Percentiles rank a stretch among this genome's conserved stretches.
These are phyloP conservation scores for Etia nguti DNA, from an alignment of 2,113 vertebrate genomes.

Conservation along the genomic window DNA sequence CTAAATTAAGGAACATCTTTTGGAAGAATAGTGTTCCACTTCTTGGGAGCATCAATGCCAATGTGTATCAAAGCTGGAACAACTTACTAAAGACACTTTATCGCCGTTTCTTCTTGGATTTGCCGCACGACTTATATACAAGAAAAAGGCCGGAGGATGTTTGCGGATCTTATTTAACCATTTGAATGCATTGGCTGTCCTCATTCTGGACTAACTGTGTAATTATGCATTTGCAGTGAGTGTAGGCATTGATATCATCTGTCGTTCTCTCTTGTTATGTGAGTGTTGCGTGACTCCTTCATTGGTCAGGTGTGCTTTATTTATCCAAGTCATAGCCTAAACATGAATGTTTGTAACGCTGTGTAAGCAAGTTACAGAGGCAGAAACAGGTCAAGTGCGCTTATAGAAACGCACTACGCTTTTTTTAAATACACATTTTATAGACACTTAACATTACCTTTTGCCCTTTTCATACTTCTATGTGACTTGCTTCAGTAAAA, in stretches of 20 bases:
- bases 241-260: neutral
- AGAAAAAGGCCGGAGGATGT: neutral
- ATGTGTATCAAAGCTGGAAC: fast-evolving
- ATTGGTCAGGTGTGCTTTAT: neutral
- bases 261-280: neutral
- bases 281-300: neutral
- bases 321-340: neutral
- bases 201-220: neutral
- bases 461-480: neutral
- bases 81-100: neutral
- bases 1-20: neutral
- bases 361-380: neutral
- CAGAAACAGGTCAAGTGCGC: neutral
- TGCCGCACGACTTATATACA: neutral
- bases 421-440: neutral
- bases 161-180: neutral
- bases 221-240: neutral
- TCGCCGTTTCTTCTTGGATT: neutral
- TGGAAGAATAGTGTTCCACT: neutral
- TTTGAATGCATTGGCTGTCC: neutral
- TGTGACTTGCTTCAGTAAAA: neutral
- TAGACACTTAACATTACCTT: neutral
- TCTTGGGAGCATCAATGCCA: neutral
- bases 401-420: neutral
- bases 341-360: neutral